Base-by-base conservation (phyloP, 2,797 vertebrate species). In the Iguana delicatissima region DNA sequence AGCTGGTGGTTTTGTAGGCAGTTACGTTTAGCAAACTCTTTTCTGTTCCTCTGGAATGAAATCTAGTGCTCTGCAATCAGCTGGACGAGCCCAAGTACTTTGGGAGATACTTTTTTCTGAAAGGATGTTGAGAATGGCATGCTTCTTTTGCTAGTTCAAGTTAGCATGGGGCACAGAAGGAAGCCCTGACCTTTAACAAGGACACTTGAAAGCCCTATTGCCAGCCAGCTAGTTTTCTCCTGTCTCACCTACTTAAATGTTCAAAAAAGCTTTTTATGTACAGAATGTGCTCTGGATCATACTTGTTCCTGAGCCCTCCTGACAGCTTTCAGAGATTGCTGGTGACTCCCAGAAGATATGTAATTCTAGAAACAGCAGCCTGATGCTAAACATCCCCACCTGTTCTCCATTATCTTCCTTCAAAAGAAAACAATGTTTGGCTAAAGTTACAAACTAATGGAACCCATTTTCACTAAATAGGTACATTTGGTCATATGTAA, bases 361-460 rank as follows among this genome's bases (percentile, higher is more conserved):
- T 97, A 97, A 97, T 96, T 97, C 95, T 97, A 96, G 97, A 96
- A 97, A 96, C 96, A 97, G 96, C 95, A 97, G 97, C 96, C 89
- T 97, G 95, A 96, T 96, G 89, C 91, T 96, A 96, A 96, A 93
- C 89, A 96, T 95, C 92, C 90, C 93, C 97, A 97, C 93, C 93
- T 97, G 97, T 95, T 97, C 95, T 82, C 91, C 91, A 96, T 97
- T 97, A 96, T 96, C 95, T 96, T 93, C 87, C 92, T 96, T 96
- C 92, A 94, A 95, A 96, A 97, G 96, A 97, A 96, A 97, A 96
- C 97, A 97, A 97, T 96, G 95, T 95, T 90, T 94, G 95, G 95
- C 94, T 97, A 96, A 95, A 93, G 94, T 97, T 96, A 94, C 94
- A 92, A 90, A 95, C 94, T 97, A 96, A 97, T 95, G 96, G 96